Conservation (phyloP, 2,113 vertebrate species). For the Rhipidura dahli region DNA sequence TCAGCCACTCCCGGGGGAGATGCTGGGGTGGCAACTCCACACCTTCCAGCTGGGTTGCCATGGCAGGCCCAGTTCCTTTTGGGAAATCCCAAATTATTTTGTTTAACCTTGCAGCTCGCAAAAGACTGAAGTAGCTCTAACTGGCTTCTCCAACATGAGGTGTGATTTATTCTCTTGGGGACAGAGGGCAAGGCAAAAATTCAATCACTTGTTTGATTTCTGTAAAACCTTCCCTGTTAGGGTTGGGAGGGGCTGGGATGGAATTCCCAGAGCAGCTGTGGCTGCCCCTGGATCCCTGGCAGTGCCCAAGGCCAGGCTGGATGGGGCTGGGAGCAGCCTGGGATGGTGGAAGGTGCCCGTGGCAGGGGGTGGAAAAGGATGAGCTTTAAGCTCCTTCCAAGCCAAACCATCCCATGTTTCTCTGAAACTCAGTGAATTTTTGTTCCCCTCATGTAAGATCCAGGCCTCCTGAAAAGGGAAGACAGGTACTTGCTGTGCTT, state of each 20-base stretch:
- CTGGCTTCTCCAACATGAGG: background rate
- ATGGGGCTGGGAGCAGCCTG: background rate
- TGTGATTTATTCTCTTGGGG: background rate
- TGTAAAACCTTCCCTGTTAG: background rate
- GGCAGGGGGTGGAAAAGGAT: rapidly evolving
- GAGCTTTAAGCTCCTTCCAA: background rate
- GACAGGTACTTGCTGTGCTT: rapidly evolving
- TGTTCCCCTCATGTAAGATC: rapidly evolving
- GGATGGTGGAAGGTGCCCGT: background rate
- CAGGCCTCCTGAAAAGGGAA: background rate
- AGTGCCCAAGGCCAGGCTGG: background rate
- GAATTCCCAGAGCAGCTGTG: background rate
- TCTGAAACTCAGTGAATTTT: background rate
- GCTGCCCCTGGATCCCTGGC: background rate
- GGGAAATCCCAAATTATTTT: background rate
- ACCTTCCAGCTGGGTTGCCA: background rate
- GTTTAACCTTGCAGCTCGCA: background rate
- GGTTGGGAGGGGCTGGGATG: too few species aligned
- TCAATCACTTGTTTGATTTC: background rate
- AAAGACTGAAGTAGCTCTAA: background rate
- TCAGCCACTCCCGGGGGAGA: rapidly evolving
- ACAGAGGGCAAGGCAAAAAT: background rate
- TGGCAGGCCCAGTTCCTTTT: background rate
- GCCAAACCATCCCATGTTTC: background rate
- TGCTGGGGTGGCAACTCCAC: background rate